Percentiles rank a stretch among this genome's conserved stretches.
Conservation (phyloP, 2,797 vertebrate species). For the Naso thynnoides region DNA sequence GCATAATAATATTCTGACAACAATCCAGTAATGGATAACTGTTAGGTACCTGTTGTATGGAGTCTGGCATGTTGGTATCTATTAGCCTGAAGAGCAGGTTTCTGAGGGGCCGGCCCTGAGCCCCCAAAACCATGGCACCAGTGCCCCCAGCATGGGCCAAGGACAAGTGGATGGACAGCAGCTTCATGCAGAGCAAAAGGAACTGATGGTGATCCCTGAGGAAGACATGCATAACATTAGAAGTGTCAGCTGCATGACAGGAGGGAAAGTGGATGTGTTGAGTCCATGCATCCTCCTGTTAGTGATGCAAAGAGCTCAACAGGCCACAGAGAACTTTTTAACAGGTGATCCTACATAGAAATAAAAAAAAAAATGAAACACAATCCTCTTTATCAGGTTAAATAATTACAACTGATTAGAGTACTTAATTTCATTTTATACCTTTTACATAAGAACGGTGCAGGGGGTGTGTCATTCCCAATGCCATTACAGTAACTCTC, state of each 20-base stretch:
- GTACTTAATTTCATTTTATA: constrained; percentile 37
- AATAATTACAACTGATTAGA: neutral
- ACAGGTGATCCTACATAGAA: neutral
- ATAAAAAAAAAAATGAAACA: neutral
- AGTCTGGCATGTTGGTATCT: constrained; percentile 87
- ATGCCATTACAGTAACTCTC: constrained; percentile 87
- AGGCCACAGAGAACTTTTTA: neutral
- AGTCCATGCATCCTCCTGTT: neutral
- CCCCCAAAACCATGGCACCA: constrained; percentile 85
- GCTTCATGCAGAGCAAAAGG: constrained; percentile 88
- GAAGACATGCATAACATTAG: constrained; percentile 21
- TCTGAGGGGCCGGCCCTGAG: constrained; percentile 86
- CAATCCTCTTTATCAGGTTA: neutral
- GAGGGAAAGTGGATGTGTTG: neutral
- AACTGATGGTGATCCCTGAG: constrained; percentile 89
- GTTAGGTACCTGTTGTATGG: constrained; percentile 84
- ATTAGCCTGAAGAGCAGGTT: constrained; percentile 89
- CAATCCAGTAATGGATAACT: neutral
- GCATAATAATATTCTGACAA: too few relatives aligned
- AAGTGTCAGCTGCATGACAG: neutral
- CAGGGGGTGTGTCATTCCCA: constrained; percentile 79
- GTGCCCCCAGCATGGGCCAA: constrained; percentile 88
- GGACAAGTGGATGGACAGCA: constrained; percentile 88
- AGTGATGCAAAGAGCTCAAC: neutral
- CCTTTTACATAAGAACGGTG: constrained; percentile 86